Evolutionary conservation across 2,888 invertebrate genomes (phyloP).

Genomic region (Leucophenga montana): DNA sequence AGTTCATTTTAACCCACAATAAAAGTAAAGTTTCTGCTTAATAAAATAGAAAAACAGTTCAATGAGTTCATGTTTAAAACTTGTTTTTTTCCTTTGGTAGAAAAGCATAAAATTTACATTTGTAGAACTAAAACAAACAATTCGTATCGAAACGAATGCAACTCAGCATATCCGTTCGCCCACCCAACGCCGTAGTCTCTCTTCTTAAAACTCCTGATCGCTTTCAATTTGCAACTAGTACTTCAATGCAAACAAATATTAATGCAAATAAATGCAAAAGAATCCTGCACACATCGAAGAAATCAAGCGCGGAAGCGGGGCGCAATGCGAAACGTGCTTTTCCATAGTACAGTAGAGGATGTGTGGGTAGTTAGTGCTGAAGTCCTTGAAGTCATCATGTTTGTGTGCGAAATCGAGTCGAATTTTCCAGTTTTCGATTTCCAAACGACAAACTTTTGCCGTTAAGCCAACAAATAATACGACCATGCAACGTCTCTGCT

Average conservation of each 20-base stretch:
- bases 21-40: slow-evolving; percentile 59
- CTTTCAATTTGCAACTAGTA: slow-evolving; percentile 45
- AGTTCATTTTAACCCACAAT: slow-evolving; percentile 67
- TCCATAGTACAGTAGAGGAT: slow-evolving; percentile 20
- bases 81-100: slow-evolving; percentile 56
- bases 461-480: slow-evolving; percentile 63
- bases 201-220: slow-evolving; percentile 46
- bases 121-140: slow-evolving; percentile 33
- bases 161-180: neutral
- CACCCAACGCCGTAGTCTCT: slow-evolving; percentile 40
- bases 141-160: too few relatives aligned
- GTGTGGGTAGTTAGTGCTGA: slow-evolving; percentile 54
- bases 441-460: slow-evolving; percentile 66
- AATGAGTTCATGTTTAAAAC: slow-evolving; percentile 61
- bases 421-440: slow-evolving; percentile 62
- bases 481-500: too few relatives aligned
- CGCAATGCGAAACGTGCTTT: slow-evolving; percentile 16
- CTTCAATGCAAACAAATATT: slow-evolving; percentile 56
- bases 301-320: slow-evolving; percentile 32
- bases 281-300: slow-evolving; percentile 50
- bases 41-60: slow-evolving; percentile 13
- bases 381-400: slow-evolving; percentile 60
- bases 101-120: slow-evolving; percentile 65
- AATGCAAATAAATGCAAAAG: slow-evolving; percentile 60
- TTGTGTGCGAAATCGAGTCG: slow-evolving; percentile 29